Conservation (phyloP, 2,113 vertebrate genomes). For the Danio rerio region DNA sequence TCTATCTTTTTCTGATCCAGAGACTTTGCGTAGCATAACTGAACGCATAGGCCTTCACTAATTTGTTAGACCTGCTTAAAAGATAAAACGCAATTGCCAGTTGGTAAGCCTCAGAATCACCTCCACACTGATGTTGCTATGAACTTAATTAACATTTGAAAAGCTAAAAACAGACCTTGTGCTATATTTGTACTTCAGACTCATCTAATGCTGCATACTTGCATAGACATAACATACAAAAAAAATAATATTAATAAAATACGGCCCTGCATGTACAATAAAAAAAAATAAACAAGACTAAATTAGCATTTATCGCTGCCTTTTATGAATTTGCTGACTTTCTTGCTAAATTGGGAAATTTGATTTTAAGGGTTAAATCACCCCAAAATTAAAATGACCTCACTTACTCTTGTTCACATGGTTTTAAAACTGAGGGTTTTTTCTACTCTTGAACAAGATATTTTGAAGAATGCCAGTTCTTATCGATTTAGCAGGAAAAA, state of each 20-base stretch:
- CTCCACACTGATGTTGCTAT: not conserved
- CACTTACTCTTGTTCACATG: too few relatives aligned
- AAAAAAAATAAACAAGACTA: not conserved
- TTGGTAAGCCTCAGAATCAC: not conserved
- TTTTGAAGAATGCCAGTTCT: too few relatives aligned
- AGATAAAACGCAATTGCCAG: not conserved
- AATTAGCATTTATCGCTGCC: not conserved
- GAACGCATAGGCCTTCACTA: constrained; percentile 56
- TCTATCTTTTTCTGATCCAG: constrained; percentile 67
- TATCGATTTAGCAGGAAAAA: too few relatives aligned
- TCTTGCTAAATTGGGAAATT: not conserved
- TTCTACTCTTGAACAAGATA: too few relatives aligned
- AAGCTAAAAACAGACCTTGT: not conserved
- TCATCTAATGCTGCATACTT: not conserved
- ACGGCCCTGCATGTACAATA: not conserved
- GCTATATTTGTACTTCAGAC: not conserved
- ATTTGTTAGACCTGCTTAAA: not conserved
- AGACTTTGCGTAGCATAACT: constrained; percentile 61
- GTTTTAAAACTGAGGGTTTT: too few relatives aligned
- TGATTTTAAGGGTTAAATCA: too few relatives aligned
- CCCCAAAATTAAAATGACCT: too few relatives aligned
- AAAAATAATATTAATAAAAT: too few relatives aligned
- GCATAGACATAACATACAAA: not conserved
- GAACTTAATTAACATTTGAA: not conserved
- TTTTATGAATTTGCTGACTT: too few relatives aligned